Evolutionary conservation across 2,113 vertebrate species (phyloP), one percentile per base, ranked within the genome.

Genomic region (Argyrosomus japonicus): DNA sequence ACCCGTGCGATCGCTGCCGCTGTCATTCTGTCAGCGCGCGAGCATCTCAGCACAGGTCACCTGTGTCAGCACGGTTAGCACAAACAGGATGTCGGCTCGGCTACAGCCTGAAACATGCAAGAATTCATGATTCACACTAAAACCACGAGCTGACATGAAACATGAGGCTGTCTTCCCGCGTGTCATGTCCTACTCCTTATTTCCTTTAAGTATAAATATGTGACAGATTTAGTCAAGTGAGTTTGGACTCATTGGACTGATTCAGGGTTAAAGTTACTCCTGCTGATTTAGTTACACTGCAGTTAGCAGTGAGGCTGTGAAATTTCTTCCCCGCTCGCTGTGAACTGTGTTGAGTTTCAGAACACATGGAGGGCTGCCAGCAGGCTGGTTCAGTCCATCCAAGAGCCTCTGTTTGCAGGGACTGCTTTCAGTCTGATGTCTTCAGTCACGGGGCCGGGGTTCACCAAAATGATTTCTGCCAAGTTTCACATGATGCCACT

Each of bases 1-100:
- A 2, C 36, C 7, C 47, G 36, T 36, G 32, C 23, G n/a, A 43
- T 48, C 45, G 77, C 65, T 25, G 67, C 47, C 47, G 74, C 68
- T 76, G 79, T 80, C 70, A 61, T 12, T 60, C 19, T 18, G 61
- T 63, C 56, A 58, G 62, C 14, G 19, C 6, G 51, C 1, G 45
- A 81, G 61, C 79, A 69, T 82, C 68, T 6, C 47, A 21, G 11
- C 71, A 17, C 57, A 50, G 73, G 65, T 82, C 1, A 47, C 36
- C 43, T 14, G 51, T 50, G 53, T 65, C 56, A 54, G 13, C 36
- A 10, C 6, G 5, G 56, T 1, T 25, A 21, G 27, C 74, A 29
- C 21, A 43, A 7, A 51, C n/a, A 57, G 6, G 9, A 48, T 61
- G 69, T 19, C 3, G 21, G 32, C 18, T 17, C 6, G 1, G 27